Percentiles rank a stretch among this genome's conserved stretches.
Evolutionary conservation across 2,888 invertebrate species (phyloP).

Genomic region (Athalia cordata): DNA sequence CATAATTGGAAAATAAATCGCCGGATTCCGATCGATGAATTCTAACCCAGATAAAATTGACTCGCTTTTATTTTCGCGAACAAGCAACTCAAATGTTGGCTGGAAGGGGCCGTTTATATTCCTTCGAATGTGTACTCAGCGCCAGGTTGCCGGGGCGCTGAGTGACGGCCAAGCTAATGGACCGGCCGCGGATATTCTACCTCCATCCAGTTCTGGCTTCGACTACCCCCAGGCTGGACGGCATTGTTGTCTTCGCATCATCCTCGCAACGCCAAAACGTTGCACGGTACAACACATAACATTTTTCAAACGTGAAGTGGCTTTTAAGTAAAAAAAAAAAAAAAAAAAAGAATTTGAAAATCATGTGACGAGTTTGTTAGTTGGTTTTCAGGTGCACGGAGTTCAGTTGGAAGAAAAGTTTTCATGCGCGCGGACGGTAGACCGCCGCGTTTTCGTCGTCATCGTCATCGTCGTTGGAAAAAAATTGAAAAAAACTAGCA

Average conservation of each 20-base stretch:
- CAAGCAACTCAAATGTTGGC: not conserved
- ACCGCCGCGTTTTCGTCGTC: too few relatives aligned
- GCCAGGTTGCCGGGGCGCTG: conserved; percentile 53
- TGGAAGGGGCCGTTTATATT: conserved; percentile 17
- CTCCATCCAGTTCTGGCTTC: conserved; percentile 46
- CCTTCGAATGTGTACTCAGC: conserved; percentile 53
- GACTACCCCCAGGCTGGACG: conserved; percentile 50
- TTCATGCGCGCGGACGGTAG: too few relatives aligned
- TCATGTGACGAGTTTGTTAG: conserved; percentile 13
- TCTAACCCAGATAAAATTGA: not conserved
- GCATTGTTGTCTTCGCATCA: conserved; percentile 62
- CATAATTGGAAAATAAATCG: too few relatives aligned
- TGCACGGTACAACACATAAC: too few relatives aligned
- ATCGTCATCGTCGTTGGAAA: not conserved
- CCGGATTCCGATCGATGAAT: too few relatives aligned
- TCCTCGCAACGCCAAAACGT: conserved; percentile 46
- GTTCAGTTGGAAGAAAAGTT: too few relatives aligned
- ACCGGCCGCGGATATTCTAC: conserved; percentile 50
- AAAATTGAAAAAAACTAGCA: not conserved
- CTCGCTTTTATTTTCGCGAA: not conserved
- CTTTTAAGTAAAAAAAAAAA: conserved; percentile 1
- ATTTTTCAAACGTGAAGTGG: not conserved
- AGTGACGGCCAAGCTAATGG: conserved; percentile 64
- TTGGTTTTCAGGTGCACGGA: too few relatives aligned
- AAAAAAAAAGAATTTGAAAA: not conserved